These are phyloP conservation scores for Garrulus glandarius DNA, from an alignment of 2,797 vertebrate genomes.

Conservation along the genomic window DNA sequence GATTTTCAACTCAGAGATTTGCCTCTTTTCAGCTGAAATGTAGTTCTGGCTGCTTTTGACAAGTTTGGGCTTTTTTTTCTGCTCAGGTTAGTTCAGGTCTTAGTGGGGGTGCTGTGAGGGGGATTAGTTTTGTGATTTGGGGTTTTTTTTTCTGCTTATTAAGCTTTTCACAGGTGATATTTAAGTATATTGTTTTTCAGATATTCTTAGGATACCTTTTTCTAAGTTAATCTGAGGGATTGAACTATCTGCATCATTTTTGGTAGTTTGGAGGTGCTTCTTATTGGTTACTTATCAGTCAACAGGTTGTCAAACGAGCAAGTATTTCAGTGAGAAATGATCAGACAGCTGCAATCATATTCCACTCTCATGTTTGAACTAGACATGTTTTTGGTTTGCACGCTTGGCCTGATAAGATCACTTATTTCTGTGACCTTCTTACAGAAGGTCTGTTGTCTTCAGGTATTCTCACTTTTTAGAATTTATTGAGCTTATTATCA, in stretches of 20 bases:
- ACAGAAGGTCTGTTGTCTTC: not conserved
- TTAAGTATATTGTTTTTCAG: not conserved
- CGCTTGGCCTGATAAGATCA: not conserved
- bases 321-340: not conserved
- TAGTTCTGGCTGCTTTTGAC: not conserved
- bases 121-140: not conserved
- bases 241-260: not conserved
- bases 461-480: not conserved
- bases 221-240: not conserved
- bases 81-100: not conserved
- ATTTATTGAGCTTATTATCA: not conserved
- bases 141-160: not conserved
- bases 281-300: not conserved
- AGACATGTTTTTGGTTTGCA: not conserved
- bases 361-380: not conserved
- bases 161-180: not conserved
- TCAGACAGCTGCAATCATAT: not conserved
- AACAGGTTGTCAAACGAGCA: not conserved
- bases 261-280: not conserved
- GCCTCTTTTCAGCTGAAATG: not conserved
- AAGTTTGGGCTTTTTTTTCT: not conserved
- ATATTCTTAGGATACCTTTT: not conserved
- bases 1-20: not conserved
- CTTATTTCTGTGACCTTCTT: not conserved
- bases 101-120: not conserved